phyloP scores from a whole-genome alignment of 2,113 vertebrate species.

The Monopterus albus region DNA sequence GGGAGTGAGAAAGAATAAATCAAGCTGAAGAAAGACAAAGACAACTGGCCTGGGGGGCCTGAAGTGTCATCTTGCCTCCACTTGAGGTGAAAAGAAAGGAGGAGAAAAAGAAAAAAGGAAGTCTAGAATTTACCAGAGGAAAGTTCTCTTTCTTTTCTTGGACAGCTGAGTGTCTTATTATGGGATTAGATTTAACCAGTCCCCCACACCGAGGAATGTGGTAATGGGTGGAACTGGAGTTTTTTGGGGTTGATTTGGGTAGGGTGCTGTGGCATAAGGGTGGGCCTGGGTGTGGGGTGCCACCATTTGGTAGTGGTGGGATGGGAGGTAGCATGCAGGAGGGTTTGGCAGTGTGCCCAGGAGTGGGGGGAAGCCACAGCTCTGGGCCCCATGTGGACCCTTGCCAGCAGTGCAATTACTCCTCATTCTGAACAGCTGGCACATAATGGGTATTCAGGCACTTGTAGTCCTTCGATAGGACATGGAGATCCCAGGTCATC shows the following conservation, averaged over 20 bases:
- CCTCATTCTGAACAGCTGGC: slow-evolving; percentile 84
- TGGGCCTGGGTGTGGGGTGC: slow-evolving; percentile 51
- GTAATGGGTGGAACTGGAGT: slow-evolving; percentile 73
- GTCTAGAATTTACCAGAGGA: slow-evolving; percentile 80
- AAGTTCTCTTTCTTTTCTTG: slow-evolving; percentile 82
- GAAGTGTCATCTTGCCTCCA: slow-evolving; percentile 77
- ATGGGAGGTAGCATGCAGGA: slow-evolving; percentile 71
- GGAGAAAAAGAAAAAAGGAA: slow-evolving; percentile 68
- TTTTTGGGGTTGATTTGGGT: slow-evolving; percentile 67
- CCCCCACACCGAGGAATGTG: slow-evolving; percentile 68
- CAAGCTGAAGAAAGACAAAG: slow-evolving; percentile 74
- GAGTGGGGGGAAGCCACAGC: slow-evolving; percentile 52
- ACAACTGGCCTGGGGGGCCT: slow-evolving; percentile 75
- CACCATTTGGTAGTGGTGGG: slow-evolving; percentile 55
- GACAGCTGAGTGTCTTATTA: slow-evolving; percentile 88
- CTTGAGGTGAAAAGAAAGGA: slow-evolving; percentile 64
- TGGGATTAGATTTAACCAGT: slow-evolving; percentile 86
- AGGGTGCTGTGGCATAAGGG: slow-evolving; percentile 46
- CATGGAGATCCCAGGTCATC: slow-evolving; percentile 74
- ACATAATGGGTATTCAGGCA: slow-evolving; percentile 78
- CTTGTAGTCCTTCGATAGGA: slow-evolving; percentile 72
- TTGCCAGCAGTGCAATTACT: slow-evolving; percentile 82
- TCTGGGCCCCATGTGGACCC: slow-evolving; percentile 73
- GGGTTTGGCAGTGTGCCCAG: slow-evolving; percentile 71
- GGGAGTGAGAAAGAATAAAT: slow-evolving; percentile 70